Evolutionary conservation across 2,797 vertebrate species (phyloP), one percentile per base, ranked within the genome.

Genomic region (Hozukius guyotensis): DNA sequence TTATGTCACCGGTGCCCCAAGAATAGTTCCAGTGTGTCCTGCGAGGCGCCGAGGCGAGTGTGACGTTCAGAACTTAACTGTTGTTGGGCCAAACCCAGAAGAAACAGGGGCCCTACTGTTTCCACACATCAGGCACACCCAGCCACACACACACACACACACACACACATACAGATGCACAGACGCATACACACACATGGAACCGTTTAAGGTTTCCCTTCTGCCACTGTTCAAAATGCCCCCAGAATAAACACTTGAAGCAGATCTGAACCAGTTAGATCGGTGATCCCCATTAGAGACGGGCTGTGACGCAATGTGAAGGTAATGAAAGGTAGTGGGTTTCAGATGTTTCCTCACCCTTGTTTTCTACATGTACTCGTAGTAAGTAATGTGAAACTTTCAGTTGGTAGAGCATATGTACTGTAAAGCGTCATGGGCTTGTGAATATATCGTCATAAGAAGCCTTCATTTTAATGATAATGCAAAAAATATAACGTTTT

Each of bases 71-170:
- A 89, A 83, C 82, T 78, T 89, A 90, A 92, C 91, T 87, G 93
- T 87, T 90, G 80, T 90, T 90, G 89, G 93, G 85, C 85, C 75
- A 42, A 91, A 88, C 91, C 90, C 93, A 93, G 92, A 57, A 90
- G 92, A 92, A 94, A 96, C 95, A 95, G 95, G 92, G 93, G 86
- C 93, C 86, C 89, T 92, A 92, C 94, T 96, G 95, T 96, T 96
- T 91, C 87, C 63, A 82, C 68, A 62, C 73, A 38, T 84, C 86
- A 88, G 90, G 65, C 93, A 91, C 92, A 77, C 90, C 87, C 89
- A 87, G 66, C 65, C 49, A 72, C 55, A 70, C 62, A 57, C 42
- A 67, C 70, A 72, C 55, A 70, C 62, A 57, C 42, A 67, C 70
- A 27, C 32, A 68, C 52, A 46, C 53, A 61, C 60, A 53, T 8